Evolutionary conservation across 1,140 invertebrate species (phyloP).

Genomic region (Drosophila triauraria): DNA sequence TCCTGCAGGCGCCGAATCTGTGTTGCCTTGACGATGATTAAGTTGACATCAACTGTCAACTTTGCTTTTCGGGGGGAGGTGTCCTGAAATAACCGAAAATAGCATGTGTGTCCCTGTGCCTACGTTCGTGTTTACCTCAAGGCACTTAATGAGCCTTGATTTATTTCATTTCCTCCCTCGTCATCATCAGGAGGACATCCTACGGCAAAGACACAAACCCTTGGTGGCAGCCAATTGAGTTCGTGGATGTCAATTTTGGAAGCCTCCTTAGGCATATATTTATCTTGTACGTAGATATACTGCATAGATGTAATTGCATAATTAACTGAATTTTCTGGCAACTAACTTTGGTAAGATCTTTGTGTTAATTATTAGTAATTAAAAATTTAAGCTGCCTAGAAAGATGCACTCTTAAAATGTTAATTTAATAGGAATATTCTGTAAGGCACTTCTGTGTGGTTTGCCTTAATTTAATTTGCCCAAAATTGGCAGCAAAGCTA

Average conservation of each 20-base stretch:
- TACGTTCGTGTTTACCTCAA: slow-evolving; percentile 46
- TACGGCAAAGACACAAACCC: slow-evolving; percentile 20
- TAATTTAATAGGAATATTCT: neutral
- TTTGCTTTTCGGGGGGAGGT: slow-evolving; percentile 52
- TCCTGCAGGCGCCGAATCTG: slow-evolving; percentile 22
- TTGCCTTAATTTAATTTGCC: neutral
- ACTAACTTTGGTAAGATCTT: neutral
- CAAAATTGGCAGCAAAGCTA: neutral
- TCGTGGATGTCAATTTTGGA: slow-evolving; percentile 39
- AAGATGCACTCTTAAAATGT: neutral
- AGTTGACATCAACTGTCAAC: slow-evolving; percentile 82
- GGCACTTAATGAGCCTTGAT: slow-evolving; percentile 77
- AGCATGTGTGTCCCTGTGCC: slow-evolving; percentile 41
- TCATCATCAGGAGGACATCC: slow-evolving; percentile 56
- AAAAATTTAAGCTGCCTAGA: neutral
- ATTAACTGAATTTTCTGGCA: slow-evolving; percentile 56
- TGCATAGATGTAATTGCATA: slow-evolving; percentile 68
- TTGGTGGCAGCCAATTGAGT: slow-evolving; percentile 31
- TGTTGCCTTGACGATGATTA: slow-evolving; percentile 73
- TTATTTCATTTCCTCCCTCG: slow-evolving; percentile 76
- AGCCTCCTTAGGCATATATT: slow-evolving; percentile 9
- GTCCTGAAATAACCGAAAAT: slow-evolving; percentile 54
- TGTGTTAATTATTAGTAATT: slow-evolving; percentile 15
- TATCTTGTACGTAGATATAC: slow-evolving; percentile 43
- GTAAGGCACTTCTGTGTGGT: neutral